Base-by-base conservation (phyloP, 2,797 vertebrate species). In the Enteromius paludinosus region DNA sequence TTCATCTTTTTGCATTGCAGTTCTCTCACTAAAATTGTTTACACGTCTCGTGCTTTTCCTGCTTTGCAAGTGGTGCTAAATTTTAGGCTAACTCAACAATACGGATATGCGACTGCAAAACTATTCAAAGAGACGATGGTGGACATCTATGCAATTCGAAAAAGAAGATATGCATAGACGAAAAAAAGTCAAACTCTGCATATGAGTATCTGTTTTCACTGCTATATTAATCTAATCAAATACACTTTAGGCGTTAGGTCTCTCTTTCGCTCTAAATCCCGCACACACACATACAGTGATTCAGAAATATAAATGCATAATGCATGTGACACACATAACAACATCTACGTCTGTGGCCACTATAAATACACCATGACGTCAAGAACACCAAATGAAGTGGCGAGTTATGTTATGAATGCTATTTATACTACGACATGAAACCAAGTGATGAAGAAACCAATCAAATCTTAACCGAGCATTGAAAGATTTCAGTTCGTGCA, bases 301-400 rank as follows among this genome's bases (percentile, higher is more conserved):
- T 70, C 20, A 8, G 11, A 79, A 43, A 61, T 15, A 25, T 76
- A 23, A 78, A 78, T 15, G 3, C 23, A 23, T 45, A 70, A 45
- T 56, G 25, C 65, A 61, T 14, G 33, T 11, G 25, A 62, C 56
- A 20, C 69, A 81, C 41, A 64, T 65, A 56, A 52, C 61, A 82
- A 66, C 70, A 75, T 66, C 59, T 56, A 20, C 33, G 54, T 52
- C 35, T 75, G 61, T 82, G 30, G 18, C 61, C n/a, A 20, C 80
- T 82, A 75, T 82, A 82, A 82, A 82, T 82, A 82, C 23, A 82
- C 17, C 61, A 12, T 74, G 80, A 75, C 12, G 17, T 66, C 71
- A 74, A 66, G 11, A 64, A 43, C 17, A 41, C 80, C 33, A 54
- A 41, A 54, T 65, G n/a, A 73, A 65, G 33, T 11, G 41, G 17